Conservation (phyloP, 2,797 vertebrate genomes). For the Macropus fuliginosus region DNA sequence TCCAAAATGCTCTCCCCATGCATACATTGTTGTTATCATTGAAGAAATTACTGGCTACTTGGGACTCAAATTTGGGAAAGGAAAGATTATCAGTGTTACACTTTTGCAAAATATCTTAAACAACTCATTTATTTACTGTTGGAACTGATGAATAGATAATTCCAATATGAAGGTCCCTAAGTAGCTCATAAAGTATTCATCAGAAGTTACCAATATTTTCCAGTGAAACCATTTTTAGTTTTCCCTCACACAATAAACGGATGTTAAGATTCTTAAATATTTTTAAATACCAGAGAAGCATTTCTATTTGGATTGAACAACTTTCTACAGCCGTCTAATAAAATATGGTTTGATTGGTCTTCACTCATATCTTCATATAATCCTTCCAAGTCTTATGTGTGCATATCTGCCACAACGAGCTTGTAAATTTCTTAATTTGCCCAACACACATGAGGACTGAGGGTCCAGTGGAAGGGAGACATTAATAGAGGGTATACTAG, state of each 20-base stretch:
- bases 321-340: slow-evolving; percentile 39
- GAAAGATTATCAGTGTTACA: not conserved
- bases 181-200: slow-evolving; percentile 13
- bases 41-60: slow-evolving; percentile 32
- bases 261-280: not conserved
- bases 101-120: slow-evolving; percentile 11
- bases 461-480: not conserved
- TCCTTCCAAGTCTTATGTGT: slow-evolving; percentile 12
- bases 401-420: slow-evolving; percentile 13
- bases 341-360: slow-evolving; percentile 23
- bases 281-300: slow-evolving; percentile 4
- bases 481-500: no score
- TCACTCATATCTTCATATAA: not conserved
- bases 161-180: not conserved
- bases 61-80: not conserved
- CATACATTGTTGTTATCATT: slow-evolving; percentile 58
- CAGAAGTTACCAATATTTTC: slow-evolving; percentile 29
- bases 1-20: slow-evolving; percentile 66
- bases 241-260: slow-evolving; percentile 46
- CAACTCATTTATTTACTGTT: slow-evolving; percentile 5
- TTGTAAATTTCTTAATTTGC: not conserved
- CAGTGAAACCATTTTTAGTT: slow-evolving; percentile 53
- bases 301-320: not conserved
- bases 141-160: slow-evolving; percentile 28
- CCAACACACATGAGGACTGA: not conserved